Evolutionary conservation across 2,797 vertebrate genomes (phyloP).

Genomic region (Champsocephalus esox): DNA sequence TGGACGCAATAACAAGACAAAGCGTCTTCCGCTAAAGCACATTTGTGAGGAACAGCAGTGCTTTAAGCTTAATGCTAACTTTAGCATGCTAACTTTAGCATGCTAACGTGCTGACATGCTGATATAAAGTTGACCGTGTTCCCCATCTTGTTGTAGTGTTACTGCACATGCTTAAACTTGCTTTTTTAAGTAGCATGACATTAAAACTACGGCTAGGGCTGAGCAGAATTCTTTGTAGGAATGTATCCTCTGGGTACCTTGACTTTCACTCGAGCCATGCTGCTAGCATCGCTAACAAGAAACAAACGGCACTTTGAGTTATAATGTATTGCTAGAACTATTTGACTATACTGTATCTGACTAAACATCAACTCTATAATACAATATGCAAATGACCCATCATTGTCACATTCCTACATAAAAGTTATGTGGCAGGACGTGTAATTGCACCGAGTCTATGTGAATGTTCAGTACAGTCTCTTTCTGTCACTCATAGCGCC

Average conservation of each 20-base stretch:
- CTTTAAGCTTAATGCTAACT: not conserved
- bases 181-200: not conserved
- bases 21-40: not conserved
- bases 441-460: not conserved
- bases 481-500: slow-evolving; percentile 9
- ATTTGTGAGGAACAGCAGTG: not conserved
- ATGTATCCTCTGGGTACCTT: not conserved
- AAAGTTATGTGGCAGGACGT: not conserved
- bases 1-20: not conserved
- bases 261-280: not conserved
- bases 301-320: not conserved
- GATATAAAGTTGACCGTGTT: not conserved
- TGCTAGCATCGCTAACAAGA: not conserved
- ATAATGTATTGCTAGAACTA: not conserved
- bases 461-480: not conserved
- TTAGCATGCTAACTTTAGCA: not conserved
- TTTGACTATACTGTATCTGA: not conserved
- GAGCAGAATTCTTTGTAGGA: not conserved
- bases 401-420: not conserved
- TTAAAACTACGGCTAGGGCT: not conserved
- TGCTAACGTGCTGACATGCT: not conserved
- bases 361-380: not conserved
- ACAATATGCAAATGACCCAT: not conserved
- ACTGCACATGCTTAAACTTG: not conserved
- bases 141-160: not conserved